Evolutionary conservation across 2,113 vertebrate genomes (phyloP), one percentile per base, ranked within the genome.

Genomic region (Chitala chitala): DNA sequence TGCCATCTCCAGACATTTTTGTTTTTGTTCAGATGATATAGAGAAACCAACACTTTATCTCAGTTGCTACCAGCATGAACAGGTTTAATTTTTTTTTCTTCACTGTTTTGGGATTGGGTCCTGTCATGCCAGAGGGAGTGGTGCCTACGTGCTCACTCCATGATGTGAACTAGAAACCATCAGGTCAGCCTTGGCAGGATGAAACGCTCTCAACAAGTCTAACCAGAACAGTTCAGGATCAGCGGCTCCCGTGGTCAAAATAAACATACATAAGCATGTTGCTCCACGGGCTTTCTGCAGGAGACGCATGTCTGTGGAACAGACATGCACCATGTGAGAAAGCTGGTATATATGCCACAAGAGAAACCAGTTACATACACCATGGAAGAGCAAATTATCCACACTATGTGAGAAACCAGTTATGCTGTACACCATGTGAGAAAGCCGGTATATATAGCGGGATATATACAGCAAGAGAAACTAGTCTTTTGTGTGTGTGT

Each of bases 1-100:
- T 78, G 33, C 72, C 83, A 86, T 84, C 84, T 84, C 82, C 82
- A 84, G 80, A 86, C 84, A 84, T 83, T 79, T 68, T 38, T 79
- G 80, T 44, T 79, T 61, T 81, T 84, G 84, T 85, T 86, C 83
- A 82, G 77, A 75, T 81, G 78, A 82, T 85, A 71, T 78, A 68
- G 54, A 81, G 73, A 72, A 76, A 74, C 81, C 78, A 76, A 85
- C 81, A 83, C 76, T 82, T 80, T 84, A 84, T 84, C 85, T 82
- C 79, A 84, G 83, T n/a, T n/a, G n/a, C 80, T 81, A 84, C 85
- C 83, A 78, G 82, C 82, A 84, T 86, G 77, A 79, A 77, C 61
- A 74, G 64, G 75, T 71, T 80, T 82, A 80, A n/a, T n/a, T n/a
- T n/a, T n/a, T n/a, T n/a, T n/a, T n/a, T 81, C 72, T 82, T 78